Base-by-base conservation (phyloP, 2,113 vertebrate species). In the Excalfactoria chinensis region DNA sequence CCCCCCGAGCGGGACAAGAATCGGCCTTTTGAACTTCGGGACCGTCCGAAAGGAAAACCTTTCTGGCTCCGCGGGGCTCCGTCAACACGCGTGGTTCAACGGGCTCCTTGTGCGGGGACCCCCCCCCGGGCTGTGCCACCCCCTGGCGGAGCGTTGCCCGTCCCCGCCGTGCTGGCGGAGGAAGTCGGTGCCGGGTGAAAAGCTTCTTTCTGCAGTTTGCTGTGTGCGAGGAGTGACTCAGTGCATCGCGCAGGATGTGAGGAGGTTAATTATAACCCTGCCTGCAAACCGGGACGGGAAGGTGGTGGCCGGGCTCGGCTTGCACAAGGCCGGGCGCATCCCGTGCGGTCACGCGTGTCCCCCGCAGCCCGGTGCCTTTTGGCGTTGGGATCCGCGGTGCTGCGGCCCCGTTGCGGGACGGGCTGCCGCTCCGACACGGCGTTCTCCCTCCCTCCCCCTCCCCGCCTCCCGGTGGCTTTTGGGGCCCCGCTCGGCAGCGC, bases 241-340 rank as follows among this genome's bases (percentile, higher is more conserved):
- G 91, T 64, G 83, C 51, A 35, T 70, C 41, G 76, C 4, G 68
- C 93, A 93, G 95, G 94, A 96, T 95, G 91, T 73, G 93, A 89
- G 89, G 83, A 86, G 93, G 95, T 86, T 96, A 92, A 95, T 95
- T 95, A 94, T 88, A 93, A 89, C 95, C 88, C 80, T 32, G 88
- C 92, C 60, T 63, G 6, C 5, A 14, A 55, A 16, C 22, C 2
- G 48, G 35, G 56, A 44, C 56, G 48, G 56, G 46, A 32, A 44
- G 75, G 82, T 48, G 75, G 82, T 48, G 67, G 26, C 75, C n/a
- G 14, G 51, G 32, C 0, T 9, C 49, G 5, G 30, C 55, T 74
- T 32, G 34, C 68, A 40, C 62, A 2, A 64, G 67, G 34, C 62
- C 13, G 51, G 51, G 0, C 0, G 2, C 49, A 1, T 82, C 86